Evolutionary conservation across 2,113 vertebrate genomes (phyloP).

Genomic region (Maccullochella peelii): DNA sequence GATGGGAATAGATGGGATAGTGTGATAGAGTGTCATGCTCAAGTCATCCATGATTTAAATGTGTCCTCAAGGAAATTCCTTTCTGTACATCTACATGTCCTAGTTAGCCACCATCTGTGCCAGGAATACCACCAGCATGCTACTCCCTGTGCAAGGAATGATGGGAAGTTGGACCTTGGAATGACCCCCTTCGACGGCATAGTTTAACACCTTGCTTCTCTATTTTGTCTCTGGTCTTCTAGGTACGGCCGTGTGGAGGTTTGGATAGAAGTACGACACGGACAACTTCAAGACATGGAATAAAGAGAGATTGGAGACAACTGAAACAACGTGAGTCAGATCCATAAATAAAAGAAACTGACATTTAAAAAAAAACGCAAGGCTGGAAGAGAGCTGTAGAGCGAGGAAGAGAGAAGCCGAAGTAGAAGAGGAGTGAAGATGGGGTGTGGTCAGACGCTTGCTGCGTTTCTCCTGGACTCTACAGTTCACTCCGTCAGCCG

Average conservation of each 20-base stretch:
- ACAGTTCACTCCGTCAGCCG: conserved; percentile 30
- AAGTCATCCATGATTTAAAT: conserved; percentile 71
- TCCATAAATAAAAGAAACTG: conserved; percentile 36
- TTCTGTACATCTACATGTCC: conserved; percentile 57
- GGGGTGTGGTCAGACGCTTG: conserved; percentile 43
- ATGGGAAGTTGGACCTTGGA: conserved; percentile 46
- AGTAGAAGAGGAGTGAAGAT: conserved; percentile 58
- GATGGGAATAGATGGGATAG: conserved; percentile 19
- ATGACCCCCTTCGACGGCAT: conserved; percentile 14
- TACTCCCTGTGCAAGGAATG: conserved; percentile 22
- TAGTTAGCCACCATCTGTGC: conserved; percentile 61
- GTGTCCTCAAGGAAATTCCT: conserved; percentile 65
- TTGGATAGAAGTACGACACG: conserved; percentile 30
- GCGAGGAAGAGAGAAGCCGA: conserved; percentile 10
- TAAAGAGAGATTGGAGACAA: conserved; percentile 22
- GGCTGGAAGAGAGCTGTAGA: conserved; percentile 6
- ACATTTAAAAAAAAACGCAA: neutral
- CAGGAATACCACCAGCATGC: conserved; percentile 35
- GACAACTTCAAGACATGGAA: conserved; percentile 45
- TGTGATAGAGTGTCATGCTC: conserved; percentile 15
- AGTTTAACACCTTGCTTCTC: conserved; percentile 23
- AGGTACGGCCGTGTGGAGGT: conserved; percentile 47
- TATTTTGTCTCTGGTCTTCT: conserved; percentile 51
- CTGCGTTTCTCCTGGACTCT: conserved; percentile 56
- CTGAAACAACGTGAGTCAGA: neutral